phyloP scores from a whole-genome alignment of 1,140 invertebrate species.

The Schlechtendalia chinensis region DNA sequence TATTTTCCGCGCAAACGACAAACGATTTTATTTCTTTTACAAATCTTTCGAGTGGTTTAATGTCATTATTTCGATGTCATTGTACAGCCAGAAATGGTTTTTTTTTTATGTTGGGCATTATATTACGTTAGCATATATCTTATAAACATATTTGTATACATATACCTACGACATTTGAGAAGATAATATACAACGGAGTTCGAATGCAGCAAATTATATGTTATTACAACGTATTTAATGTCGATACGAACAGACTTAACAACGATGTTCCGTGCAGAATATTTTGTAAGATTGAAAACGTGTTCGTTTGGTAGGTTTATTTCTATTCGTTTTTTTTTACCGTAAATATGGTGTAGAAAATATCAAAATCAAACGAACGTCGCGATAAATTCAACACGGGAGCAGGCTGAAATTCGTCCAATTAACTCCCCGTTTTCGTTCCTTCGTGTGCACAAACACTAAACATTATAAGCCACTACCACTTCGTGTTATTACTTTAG shows the following conservation, averaged over 20 bases:
- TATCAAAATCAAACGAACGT: conserved; percentile 27
- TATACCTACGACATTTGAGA: not conserved
- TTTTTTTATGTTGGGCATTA: not conserved
- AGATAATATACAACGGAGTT: not conserved
- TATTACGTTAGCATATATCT: not conserved
- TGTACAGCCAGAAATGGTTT: not conserved
- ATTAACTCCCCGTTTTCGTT: conserved; percentile 19
- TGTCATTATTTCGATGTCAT: conserved; percentile 12
- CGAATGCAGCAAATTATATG: not conserved
- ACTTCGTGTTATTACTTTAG: conserved; percentile 28
- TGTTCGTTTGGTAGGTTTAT: conserved; percentile 23
- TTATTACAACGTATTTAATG: too few species aligned
- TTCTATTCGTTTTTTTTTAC: not conserved
- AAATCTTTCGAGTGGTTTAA: conserved; percentile 29
- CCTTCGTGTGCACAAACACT: conserved; percentile 12
- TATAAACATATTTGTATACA: not conserved
- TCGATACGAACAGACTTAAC: too few species aligned
- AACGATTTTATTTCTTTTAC: conserved; percentile 11
- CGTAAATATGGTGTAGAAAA: not conserved
- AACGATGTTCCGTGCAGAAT: not conserved
- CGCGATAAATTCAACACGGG: not conserved
- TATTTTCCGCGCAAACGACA: conserved; percentile 32
- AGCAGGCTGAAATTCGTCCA: conserved; percentile 17
- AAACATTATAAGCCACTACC: not conserved
- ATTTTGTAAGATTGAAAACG: conserved; percentile 1